Evolutionary conservation across 1,140 invertebrate genomes (phyloP), one percentile per base, ranked within the genome.

Genomic region (Scaptomyza hsui): DNA sequence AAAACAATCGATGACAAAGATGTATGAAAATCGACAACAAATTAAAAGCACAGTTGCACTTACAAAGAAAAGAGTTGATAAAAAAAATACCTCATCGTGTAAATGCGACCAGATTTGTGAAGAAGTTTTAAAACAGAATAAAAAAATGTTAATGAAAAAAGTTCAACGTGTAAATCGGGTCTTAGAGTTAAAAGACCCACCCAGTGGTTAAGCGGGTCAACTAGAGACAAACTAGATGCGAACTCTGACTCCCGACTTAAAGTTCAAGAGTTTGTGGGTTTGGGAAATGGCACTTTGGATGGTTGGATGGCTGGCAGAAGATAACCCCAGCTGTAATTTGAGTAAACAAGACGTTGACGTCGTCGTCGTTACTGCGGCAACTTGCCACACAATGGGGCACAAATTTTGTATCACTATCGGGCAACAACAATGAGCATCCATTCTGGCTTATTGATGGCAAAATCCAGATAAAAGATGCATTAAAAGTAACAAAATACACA

Each of bases 391-490:
- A 86, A 86, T 86, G 82, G 77, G 53, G 52, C 81, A 77, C 77
- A 86, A 86, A 85, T 85, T 85, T 85, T 81, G 82, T 85, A 77
- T 86, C 81, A 49, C 68, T 86, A 86, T 86, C 81, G 74, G 44
- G 56, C 60, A 29, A 63, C 49, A 52, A 72, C 45, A 60, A 72
- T 59, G 63, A 47, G 41, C 62, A 60, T 65, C 62, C 65, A 83
- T 74, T 81, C 52, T 67, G 48, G 64, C 70, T 72, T 72, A 72
- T 78, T 78, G 78, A 86, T 86, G 81, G 78, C 82, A 41, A 86
- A 86, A 86, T 86, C 81, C 81, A 86, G 82, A 86, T 86, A 86
- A 86, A 86, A 88, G 82, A 86, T 86, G 81, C 81, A 86, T 86
- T 86, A 86, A 86, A 86, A 86, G 81, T 88, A 86, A 86, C 81